Base-by-base conservation (phyloP, 2,888 invertebrate species). In the Formica aserva region DNA sequence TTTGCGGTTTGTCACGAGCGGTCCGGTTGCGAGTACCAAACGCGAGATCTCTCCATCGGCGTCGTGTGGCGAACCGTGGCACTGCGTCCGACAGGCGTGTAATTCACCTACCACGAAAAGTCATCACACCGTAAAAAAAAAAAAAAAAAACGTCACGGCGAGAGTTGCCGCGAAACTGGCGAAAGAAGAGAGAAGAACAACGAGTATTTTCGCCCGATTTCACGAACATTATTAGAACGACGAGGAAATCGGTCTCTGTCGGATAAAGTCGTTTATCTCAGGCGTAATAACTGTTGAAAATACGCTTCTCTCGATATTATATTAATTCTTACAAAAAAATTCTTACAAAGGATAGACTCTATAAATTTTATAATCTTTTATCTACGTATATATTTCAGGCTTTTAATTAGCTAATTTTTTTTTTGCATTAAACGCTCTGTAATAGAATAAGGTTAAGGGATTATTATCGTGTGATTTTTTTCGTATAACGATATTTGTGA, bases 61-160 rank as follows among this genome's bases (percentile, higher is more conserved):
- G 69, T 76, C 77, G 82, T 87, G 83, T 87, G 83, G 66, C 82
- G 41, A 72, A 82, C 84, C 88, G 83, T 85, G 38, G 62, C 84
- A 86, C 93, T 94, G 94, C 90, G 85, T 62, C 89, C 93, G 94
- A 94, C 94, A 94, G 92, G 88, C 94, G 94, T 94, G 92, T 94
- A 94, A 94, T 94, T 94, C 93, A 92, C 87, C 91, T 88, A 91
- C 90, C 91, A 85, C 90, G 90, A 88, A 85, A 90, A 91, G 87
- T 88, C 92, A 92, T 91, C 93, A 90, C 89, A 87, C 90, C 86
- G 93, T 91, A 93, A 93, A 91, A 52, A 52, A 48, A 48, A 93
- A 91, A 38, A 1, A 38, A 92, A 92, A 52, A 92, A 92, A 91
- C 86, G 90, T 90, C 89, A 86, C 83, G 84, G 38, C 84, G 60